Evolutionary conservation across 2,888 invertebrate genomes (phyloP), one percentile per base, ranked within the genome.

Genomic region (Megaustenia siamemsis): DNA sequence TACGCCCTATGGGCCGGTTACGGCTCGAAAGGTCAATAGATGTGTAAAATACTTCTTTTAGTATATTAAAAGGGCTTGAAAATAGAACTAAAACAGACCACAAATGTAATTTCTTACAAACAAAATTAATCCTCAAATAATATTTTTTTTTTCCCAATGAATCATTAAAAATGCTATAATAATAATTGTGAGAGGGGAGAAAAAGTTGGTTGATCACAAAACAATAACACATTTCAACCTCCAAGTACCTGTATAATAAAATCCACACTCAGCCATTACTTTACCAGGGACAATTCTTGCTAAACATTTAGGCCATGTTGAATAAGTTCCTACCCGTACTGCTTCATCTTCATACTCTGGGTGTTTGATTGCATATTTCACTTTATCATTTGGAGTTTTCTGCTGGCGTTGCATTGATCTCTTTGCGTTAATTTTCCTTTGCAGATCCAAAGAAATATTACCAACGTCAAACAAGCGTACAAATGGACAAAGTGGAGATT

Each of bases 291-390:
- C 77, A 32, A 56, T 49, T 28, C 24, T 56, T 8, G 84, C 75
- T 18, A 83, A 83, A 81, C 85, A 84, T 53, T 77, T 86, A 10
- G 86, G 86, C 80, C 86, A 88, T 63, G 77, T 78, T 56, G 86
- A 63, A 53, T 85, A 88, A 28, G 82, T 83, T 24, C 71, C 87
- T 28, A 75, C 69, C 28, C 84, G 83, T 3, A 68, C 85, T 28
- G 79, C 60, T 28, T 69, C 83, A 49, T 86, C 82, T 35, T 86
- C 87, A 75, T 78, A 87, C 43, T 84, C 82, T 15, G 84, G 82
- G 49, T 84, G 77, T 77, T 71, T 84, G 38, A 86, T 84, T 32
- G 71, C 76, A 75, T 69, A 86, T 35, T 84, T 78, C 69, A 81
- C 38, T 53, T 69, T 75, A 35, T 35, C 68, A 43, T 53, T 79